These are phyloP conservation scores for Agrotis clavis DNA, from an alignment of 2,888 invertebrate genomes.

Conservation along the genomic window DNA sequence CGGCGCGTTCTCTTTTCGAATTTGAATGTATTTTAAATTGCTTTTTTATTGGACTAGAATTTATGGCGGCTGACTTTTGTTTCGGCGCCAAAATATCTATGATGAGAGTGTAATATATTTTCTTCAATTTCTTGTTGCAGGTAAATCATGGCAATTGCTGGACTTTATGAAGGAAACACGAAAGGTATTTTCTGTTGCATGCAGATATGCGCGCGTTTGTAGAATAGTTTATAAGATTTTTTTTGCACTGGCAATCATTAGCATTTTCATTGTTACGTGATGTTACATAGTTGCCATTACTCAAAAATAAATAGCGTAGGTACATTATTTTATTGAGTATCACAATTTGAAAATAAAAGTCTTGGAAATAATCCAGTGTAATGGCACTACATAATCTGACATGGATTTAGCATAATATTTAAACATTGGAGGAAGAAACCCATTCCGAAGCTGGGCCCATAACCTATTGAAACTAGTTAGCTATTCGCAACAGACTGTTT, in stretches of 20 bases:
- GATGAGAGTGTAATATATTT: conserved; percentile 70
- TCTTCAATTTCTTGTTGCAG: conserved; percentile 66
- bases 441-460: neutral
- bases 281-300: conserved; percentile 7
- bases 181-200: conserved; percentile 64
- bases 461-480: too few relatives aligned
- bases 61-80: conserved; percentile 83
- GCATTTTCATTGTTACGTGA: conserved; percentile 37
- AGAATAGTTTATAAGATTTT: conserved; percentile 14
- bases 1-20: conserved; percentile 80
- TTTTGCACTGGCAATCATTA: conserved; percentile 14
- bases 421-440: neutral
- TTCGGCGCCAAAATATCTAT: conserved; percentile 83
- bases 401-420: neutral
- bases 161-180: conserved; percentile 36
- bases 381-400: neutral
- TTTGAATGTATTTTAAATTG: conserved; percentile 88
- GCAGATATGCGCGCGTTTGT: conserved; percentile 41
- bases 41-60: conserved; percentile 89
- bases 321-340: neutral
- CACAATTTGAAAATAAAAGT: conserved; percentile 10
- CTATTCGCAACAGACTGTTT: too few relatives aligned
- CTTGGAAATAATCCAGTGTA: conserved; percentile 1
- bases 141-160: conserved; percentile 57
- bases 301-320: conserved; percentile 9